Evolutionary conservation across 2,888 invertebrate species (phyloP).

Genomic region (Gastracanthus pulcherrimus): DNA sequence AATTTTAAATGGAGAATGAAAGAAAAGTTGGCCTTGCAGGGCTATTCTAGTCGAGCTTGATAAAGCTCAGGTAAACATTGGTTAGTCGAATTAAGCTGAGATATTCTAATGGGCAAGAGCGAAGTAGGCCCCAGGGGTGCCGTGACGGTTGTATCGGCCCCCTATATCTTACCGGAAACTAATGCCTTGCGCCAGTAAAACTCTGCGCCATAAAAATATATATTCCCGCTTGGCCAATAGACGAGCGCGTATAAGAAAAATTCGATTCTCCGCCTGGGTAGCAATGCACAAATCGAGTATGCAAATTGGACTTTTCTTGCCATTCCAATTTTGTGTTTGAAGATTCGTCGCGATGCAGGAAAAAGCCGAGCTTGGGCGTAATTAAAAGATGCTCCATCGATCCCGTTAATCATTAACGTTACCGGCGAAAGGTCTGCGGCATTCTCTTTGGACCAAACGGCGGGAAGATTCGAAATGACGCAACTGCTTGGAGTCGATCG

Average conservation of each 20-base stretch:
- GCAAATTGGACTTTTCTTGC: constrained; percentile 46
- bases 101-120: constrained; percentile 73
- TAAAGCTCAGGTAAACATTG: constrained; percentile 69
- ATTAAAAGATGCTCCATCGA: constrained; percentile 34
- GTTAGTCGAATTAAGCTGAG: constrained; percentile 70
- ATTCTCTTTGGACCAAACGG: constrained; percentile 2
- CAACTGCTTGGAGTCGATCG: constrained; percentile 51
- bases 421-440: constrained; percentile 21
- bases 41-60: constrained; percentile 63
- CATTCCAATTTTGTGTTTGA: constrained; percentile 5
- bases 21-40: background rate
- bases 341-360: background rate
- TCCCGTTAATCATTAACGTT: constrained; percentile 52
- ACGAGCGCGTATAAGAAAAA: background rate
- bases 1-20: background rate
- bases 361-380: background rate
- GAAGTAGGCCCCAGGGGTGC: constrained; percentile 72
- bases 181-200: constrained; percentile 68
- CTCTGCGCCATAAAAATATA: constrained; percentile 64
- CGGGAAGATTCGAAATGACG: constrained; percentile 34
- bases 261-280: constrained; percentile 39
- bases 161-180: constrained; percentile 69
- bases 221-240: constrained; percentile 69
- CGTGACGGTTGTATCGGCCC: constrained; percentile 67
- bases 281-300: constrained; percentile 51